phyloP scores from a whole-genome alignment of 2,888 invertebrate species.

The Oligia fasciuncula region DNA sequence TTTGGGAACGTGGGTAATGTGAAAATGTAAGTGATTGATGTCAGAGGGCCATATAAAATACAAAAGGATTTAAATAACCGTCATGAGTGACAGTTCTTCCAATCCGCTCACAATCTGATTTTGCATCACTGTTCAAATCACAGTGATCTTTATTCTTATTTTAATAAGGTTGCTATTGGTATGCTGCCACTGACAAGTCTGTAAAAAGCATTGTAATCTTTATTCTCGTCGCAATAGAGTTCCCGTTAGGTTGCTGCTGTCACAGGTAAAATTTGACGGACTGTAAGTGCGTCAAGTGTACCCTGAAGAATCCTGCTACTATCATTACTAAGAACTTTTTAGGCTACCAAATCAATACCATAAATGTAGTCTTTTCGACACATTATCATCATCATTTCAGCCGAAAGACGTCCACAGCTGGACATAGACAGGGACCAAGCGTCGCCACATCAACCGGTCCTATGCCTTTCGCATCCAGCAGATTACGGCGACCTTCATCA shows the following conservation, averaged over 20 bases:
- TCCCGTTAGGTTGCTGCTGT: no score
- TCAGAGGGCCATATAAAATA: background rate
- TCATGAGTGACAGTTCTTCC: background rate
- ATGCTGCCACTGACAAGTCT: no score
- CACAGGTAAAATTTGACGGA: no score
- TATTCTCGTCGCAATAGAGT: no score
- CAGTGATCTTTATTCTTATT: no score
- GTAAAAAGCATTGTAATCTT: no score
- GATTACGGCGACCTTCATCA: background rate
- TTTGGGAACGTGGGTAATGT: slow-evolving; percentile 2
- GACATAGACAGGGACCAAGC: background rate
- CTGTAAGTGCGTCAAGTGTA: background rate
- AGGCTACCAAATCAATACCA: background rate
- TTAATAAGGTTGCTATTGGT: no score
- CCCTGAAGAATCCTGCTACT: background rate
- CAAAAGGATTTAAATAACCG: background rate
- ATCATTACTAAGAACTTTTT: background rate
- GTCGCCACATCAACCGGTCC: no score
- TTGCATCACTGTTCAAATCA: no score
- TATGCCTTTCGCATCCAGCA: background rate
- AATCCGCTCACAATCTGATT: no score
- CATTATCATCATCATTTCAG: background rate
- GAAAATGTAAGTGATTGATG: background rate
- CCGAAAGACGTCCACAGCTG: background rate
- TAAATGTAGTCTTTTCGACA: background rate